phyloP scores from a whole-genome alignment of 2,113 vertebrate genomes.

The Mormyrus iriodes region DNA sequence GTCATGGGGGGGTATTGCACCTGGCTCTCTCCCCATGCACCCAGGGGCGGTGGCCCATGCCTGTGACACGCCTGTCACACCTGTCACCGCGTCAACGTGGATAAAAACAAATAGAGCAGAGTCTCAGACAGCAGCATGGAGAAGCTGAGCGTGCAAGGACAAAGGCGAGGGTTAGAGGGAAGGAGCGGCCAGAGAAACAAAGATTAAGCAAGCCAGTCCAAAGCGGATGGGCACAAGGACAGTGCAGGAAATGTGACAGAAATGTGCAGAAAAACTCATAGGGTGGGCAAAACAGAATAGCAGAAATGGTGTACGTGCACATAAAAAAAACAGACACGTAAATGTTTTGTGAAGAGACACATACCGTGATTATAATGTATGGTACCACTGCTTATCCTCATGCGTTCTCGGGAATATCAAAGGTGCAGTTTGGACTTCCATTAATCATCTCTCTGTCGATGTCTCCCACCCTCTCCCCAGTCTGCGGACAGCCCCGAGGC shows the following conservation, averaged over 20 bases:
- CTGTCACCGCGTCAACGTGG: constrained; percentile 10
- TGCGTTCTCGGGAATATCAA: background rate
- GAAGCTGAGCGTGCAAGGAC: constrained; percentile 15
- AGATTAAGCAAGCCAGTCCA: background rate
- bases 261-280: background rate
- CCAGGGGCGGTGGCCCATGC: constrained; percentile 18
- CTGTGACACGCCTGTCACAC: constrained; percentile 22
- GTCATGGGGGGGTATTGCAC: constrained; percentile 29
- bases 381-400: background rate
- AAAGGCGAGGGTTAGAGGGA: constrained; percentile 30
- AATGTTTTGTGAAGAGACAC: background rate
- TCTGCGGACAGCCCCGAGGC: background rate
- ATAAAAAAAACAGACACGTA: background rate
- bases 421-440: constrained; percentile 6
- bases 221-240: background rate
- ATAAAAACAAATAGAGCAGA: constrained; percentile 27
- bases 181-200: background rate
- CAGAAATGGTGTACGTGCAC: background rate
- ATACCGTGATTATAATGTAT: background rate
- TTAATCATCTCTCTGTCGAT: constrained; percentile 11
- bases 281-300: background rate
- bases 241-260: background rate
- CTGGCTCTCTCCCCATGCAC: constrained; percentile 16
- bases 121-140: constrained; percentile 9
- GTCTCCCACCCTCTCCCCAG: background rate